Evolutionary conservation across 2,113 vertebrate genomes (phyloP).

Genomic region (Hylia prasina): DNA sequence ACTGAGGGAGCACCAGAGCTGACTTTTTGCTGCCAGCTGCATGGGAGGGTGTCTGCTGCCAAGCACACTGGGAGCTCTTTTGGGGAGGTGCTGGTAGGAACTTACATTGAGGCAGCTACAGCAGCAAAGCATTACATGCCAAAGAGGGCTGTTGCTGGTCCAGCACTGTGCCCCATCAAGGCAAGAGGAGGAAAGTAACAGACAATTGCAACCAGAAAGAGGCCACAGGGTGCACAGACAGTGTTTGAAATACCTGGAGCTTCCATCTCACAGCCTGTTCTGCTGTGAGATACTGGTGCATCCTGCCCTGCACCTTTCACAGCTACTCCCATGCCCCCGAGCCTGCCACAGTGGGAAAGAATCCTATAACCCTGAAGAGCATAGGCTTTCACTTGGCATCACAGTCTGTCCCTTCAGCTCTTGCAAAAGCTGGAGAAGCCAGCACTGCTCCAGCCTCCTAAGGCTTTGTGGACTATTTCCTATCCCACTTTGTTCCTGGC

Average conservation of each 20-base stretch:
- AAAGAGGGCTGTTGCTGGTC: background rate
- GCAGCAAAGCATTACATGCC: background rate
- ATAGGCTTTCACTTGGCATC: background rate
- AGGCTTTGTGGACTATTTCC: background rate
- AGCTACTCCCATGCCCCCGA: background rate
- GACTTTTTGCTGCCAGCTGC: background rate
- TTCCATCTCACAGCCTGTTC: background rate
- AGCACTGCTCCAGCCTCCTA: background rate
- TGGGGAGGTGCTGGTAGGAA: background rate
- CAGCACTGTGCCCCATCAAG: background rate
- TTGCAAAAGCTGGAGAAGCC: background rate
- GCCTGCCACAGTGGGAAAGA: background rate
- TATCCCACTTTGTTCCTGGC: background rate
- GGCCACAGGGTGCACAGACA: background rate
- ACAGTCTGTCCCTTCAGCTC: background rate
- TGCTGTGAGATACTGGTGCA: background rate
- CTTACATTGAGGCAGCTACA: background rate
- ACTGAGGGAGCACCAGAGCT: background rate
- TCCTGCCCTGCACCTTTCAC: background rate
- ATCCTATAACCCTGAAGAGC: background rate
- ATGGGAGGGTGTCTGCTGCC: background rate
- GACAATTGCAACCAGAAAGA: background rate
- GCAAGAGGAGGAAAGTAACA: background rate
- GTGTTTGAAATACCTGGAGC: background rate
- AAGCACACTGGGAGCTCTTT: background rate